Percentiles rank a stretch among this genome's conserved stretches.
These are phyloP conservation scores for Archaeoteleia sp. DNA, from an alignment of 2,888 invertebrate genomes.

Conservation along the genomic window DNA sequence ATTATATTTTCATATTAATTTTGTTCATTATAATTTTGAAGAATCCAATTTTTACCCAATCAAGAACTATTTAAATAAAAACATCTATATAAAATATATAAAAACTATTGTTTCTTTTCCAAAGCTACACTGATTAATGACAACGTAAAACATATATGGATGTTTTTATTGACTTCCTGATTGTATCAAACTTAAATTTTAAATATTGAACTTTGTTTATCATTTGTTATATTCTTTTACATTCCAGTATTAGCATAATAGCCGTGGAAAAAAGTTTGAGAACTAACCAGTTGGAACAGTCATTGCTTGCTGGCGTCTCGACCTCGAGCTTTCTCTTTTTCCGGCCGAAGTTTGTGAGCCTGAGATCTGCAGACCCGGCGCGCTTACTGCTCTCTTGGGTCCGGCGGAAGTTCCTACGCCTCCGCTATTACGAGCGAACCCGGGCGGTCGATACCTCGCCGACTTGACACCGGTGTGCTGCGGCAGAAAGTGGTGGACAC, in stretches of 20 bases:
- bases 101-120: too few species aligned
- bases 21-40: too few species aligned
- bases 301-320: slow-evolving; percentile 77
- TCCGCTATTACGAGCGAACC: slow-evolving; percentile 79
- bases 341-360: slow-evolving; percentile 67
- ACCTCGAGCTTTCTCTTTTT: slow-evolving; percentile 76
- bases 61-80: too few species aligned
- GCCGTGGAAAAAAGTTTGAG: neutral
- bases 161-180: too few species aligned
- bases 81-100: too few species aligned
- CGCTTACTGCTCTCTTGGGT: slow-evolving; percentile 85
- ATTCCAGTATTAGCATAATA: neutral
- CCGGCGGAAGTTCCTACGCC: slow-evolving; percentile 68
- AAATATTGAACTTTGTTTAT: too few species aligned
- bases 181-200: too few species aligned
- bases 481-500: slow-evolving; percentile 78
- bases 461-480: slow-evolving; percentile 84
- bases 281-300: slow-evolving; percentile 73
- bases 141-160: too few species aligned
- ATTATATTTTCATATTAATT: too few species aligned
- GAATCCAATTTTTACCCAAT: too few species aligned
- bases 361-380: slow-evolving; percentile 83
- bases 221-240: too few species aligned
- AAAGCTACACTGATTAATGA: too few species aligned
- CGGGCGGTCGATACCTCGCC: slow-evolving; percentile 90